Base-by-base conservation (phyloP, 2,888 invertebrate genomes). In the Hymenopus coronatus region DNA sequence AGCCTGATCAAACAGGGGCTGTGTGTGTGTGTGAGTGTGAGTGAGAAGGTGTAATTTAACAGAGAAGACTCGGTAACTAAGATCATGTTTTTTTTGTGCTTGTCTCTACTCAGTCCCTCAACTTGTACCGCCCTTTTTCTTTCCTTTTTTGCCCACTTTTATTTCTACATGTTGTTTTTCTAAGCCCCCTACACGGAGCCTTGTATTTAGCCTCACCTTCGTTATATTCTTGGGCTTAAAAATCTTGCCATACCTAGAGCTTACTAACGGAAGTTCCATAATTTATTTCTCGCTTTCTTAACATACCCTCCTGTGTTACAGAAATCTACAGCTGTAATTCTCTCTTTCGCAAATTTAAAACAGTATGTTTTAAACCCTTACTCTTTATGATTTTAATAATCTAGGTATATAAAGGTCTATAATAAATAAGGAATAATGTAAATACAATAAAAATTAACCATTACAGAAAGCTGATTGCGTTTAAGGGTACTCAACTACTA, bases 151-250 rank as follows among this genome's bases (percentile, higher is more conserved):
- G 54, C 54, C 54, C 54, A 25, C 54, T 70, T 70, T 70, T 70
- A 70, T 70, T 70, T 70, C 54, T 70, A 70, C 54, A 70, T 70
- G 54, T 70, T 70, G 54, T 85, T 85, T 85, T 85, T 83, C 83
- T 85, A 85, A 46, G 40, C 85, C 85, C 54, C 85, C 28, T 85
- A 25, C 46, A 46, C 85, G 25, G 46, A 85, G 27, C 85, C 46
- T 27, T 27, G 85, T 46, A 85, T 85, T 85, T 83, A 85, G 85
- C 85, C 20, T 85, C 85, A 46, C 85, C 85, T 85, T 85, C 27
- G 85, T 85, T 84, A 46, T 46, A 85, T 85, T 40, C 85, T n/a
- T 46, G 3, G 28, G 85, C 54, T 70, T 70, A 70, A 70, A 40
- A 70, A 70, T 70, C 54, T 70, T 70, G 54, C 54, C 54, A 70